Conservation (phyloP, 2,113 vertebrate species). For the Burhinus bistriatus region DNA sequence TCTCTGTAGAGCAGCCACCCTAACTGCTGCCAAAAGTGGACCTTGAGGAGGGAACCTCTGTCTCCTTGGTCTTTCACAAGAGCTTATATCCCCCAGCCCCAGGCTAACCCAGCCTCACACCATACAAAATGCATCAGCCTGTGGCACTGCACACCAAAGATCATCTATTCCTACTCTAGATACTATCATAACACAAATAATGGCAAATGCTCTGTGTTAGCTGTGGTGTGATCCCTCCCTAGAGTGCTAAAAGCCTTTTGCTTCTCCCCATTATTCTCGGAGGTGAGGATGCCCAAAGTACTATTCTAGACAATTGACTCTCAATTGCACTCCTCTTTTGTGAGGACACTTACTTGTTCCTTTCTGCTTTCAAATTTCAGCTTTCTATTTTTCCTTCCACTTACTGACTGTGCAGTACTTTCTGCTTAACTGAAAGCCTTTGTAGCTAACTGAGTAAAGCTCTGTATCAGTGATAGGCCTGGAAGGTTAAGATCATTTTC, state of each 20-base stretch:
- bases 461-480: background rate
- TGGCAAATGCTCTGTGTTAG: background rate
- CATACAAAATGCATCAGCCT: background rate
- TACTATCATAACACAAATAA: background rate
- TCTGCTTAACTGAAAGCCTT: conserved; percentile 26
- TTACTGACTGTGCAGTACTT: background rate
- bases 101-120: background rate
- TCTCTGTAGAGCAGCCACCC: background rate
- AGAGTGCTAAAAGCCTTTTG: background rate
- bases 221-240: background rate
- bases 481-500: background rate
- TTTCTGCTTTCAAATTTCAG: conserved; percentile 13
- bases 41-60: background rate
- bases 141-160: background rate
- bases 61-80: background rate
- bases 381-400: conserved; percentile 20
- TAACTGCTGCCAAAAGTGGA: background rate
- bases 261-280: background rate
- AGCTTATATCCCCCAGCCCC: background rate
- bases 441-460: background rate
- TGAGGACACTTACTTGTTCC: background rate
- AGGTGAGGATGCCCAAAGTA: background rate
- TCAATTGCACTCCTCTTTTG: background rate
- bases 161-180: background rate
- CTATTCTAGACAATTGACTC: background rate